Evolutionary conservation across 2,888 invertebrate genomes (phyloP), one percentile per base, ranked within the genome.

Genomic region (Adelognathus sp.): DNA sequence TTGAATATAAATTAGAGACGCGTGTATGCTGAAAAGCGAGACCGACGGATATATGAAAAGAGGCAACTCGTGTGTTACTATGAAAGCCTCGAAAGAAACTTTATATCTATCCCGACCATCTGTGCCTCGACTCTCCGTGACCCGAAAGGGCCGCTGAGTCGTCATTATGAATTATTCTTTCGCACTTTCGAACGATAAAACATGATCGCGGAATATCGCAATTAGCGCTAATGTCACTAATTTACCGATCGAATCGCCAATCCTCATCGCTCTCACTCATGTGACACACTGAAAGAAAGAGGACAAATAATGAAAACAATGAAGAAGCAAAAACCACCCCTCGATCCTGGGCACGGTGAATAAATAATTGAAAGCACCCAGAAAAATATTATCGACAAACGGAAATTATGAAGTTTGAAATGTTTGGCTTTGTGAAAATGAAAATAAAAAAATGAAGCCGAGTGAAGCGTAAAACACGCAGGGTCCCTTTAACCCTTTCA

Each of bases 1-100:
- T 73, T 78, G 69, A 64, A 78, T 70, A 33, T 58, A 70, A 78
- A 63, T 78, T 70, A 70, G 64, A 61, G 44, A 77, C 66, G 50
- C 76, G 64, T 56, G 36, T 41, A 21, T 36, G 56, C 31, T 58
- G 29, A 27, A 56, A 46, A 60, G 27, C 4, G 14, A 61, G 16
- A 66, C 7, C 18, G 39, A 50, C n/a, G n/a, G n/a, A n/a, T n/a
- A n/a, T n/a, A n/a, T n/a, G n/a, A n/a, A n/a, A n/a, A 39, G 36
- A 58, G 33, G 21, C 0, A 60, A 24, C n/a, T 11, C 39, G 27
- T 27, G 41, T 63, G n/a, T 29, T 16, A 16, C 18, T 9, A 9
- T n/a, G n/a, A 27, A 16, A 63, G 39, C 46, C 46, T 41, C 27
- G 36, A n/a, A n/a, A 60, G 52, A 52, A 77, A 71, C 66, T 61